Evolutionary conservation across 2,888 invertebrate species (phyloP).

Genomic region (Drosophila limbata): DNA sequence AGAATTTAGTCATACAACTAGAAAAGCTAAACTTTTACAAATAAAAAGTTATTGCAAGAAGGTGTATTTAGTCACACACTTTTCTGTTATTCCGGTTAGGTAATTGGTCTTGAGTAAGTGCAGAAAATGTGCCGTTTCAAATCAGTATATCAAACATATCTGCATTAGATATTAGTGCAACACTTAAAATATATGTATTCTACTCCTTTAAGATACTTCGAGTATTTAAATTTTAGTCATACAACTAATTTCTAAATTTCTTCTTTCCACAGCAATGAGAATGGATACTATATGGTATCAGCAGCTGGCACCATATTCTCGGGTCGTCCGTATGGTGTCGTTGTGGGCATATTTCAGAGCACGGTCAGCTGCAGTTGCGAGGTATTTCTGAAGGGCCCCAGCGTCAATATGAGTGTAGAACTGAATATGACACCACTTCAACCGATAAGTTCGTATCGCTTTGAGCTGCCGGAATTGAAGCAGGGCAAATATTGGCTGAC

Average conservation of each 20-base stretch:
- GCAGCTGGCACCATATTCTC: constrained; percentile 36
- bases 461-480: constrained; percentile 28
- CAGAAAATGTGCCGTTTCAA: neutral
- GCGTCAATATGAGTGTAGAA: neutral
- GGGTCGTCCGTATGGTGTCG: constrained; percentile 28
- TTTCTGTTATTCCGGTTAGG: neutral
- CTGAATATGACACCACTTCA: constrained; percentile 18
- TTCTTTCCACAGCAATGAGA: neutral
- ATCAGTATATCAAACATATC: neutral
- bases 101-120: neutral
- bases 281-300: constrained; percentile 25
- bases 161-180: neutral
- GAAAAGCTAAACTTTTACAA: neutral
- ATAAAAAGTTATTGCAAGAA: too few species aligned
- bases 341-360: constrained; percentile 26
- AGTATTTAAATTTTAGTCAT: neutral
- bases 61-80: neutral
- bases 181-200: neutral
- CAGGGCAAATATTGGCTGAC: constrained; percentile 26
- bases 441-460: constrained; percentile 16
- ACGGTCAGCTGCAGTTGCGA: constrained; percentile 17
- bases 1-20: neutral
- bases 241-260: neutral
- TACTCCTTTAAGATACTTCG: too few species aligned
- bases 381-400: constrained; percentile 26